Evolutionary conservation across 2,113 vertebrate genomes (phyloP), one percentile per base, ranked within the genome.

Genomic region (Smithornis capensis): DNA sequence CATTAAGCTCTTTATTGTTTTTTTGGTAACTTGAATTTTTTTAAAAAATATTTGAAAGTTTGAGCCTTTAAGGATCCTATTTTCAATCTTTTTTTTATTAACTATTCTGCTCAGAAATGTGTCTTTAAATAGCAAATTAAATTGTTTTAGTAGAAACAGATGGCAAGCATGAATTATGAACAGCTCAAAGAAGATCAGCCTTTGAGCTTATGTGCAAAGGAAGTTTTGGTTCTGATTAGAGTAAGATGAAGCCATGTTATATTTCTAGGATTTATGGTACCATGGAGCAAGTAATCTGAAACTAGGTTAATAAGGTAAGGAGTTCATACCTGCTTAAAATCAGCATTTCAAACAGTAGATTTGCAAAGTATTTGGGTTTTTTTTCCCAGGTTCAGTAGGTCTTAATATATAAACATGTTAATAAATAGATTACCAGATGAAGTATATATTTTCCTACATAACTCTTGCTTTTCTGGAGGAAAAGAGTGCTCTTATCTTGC

Each of bases 81-180:
- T 90, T 84, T 82, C 28, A 64, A 53, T 63, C 8, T 47, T 82
- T 78, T n/a, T 92, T 53, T 52, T 35, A 87, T 76, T 79, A 91
- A 59, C 29, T 47, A 8, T 64, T 52, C 23, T 42, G 33, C 14
- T 16, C 23, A 65, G 19, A 77, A 86, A 90, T 77, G 4, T 64
- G 53, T 45, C 45, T 85, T 91, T 56, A 89, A 76, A 73, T 53
- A 83, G 17, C 4, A 87, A 79, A 68, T 85, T 91, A 47, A 47
- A 81, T 71, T 89, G 8, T 55, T 88, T 80, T 80, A 60, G 83
- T 69, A 77, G 55, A 92, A 92, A 92, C 59, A 92, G 71, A 92
- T 86, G 91, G 87, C 37, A 92, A 83, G 27, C 31, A 80, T 86
- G 71, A 94, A 94, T 92, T 90, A 94, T 86, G 59, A 95, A 80